These are phyloP conservation scores for Amphipoea lucens DNA, from an alignment of 2,888 invertebrate genomes.

Conservation along the genomic window DNA sequence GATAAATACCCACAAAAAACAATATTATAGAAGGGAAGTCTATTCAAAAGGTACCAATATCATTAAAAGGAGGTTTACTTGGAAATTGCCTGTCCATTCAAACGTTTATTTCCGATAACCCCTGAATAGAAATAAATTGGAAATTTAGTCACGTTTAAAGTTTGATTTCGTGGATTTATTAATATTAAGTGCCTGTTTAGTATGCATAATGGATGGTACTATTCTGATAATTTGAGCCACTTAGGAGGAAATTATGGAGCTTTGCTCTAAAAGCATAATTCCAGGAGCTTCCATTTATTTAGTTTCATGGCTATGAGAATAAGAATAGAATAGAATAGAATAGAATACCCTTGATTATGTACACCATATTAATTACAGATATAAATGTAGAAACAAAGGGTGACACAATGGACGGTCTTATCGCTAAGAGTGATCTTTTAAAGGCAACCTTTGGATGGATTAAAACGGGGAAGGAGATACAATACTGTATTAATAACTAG, in stretches of 20 bases:
- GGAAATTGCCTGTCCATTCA: constrained; percentile 41
- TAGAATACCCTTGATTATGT: background rate
- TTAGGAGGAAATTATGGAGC: constrained; percentile 17
- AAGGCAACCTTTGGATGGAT: background rate
- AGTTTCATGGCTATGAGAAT: background rate
- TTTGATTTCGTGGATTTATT: constrained; percentile 38
- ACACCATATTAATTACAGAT: background rate
- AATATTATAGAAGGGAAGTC: too few relatives aligned
- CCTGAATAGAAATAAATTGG: constrained; percentile 35
- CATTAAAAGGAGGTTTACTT: constrained; percentile 17
- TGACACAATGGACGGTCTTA: background rate
- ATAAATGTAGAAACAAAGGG: background rate
- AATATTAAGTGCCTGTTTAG: constrained; percentile 27
- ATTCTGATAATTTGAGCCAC: constrained; percentile 23
- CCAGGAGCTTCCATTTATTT: background rate
- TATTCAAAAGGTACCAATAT: constrained; percentile 2
- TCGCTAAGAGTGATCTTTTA: background rate
- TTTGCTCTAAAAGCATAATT: background rate
- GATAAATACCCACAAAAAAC: too few relatives aligned
- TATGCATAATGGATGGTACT: constrained; percentile 30
- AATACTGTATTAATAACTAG: too few relatives aligned
- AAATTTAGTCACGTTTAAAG: constrained; percentile 45
- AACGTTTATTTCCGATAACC: constrained; percentile 38
- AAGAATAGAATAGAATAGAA: background rate
- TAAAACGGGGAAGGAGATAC: background rate